These are phyloP conservation scores for Lophochroa leadbeateri DNA, from an alignment of 2,113 vertebrate genomes.

Conservation along the genomic window DNA sequence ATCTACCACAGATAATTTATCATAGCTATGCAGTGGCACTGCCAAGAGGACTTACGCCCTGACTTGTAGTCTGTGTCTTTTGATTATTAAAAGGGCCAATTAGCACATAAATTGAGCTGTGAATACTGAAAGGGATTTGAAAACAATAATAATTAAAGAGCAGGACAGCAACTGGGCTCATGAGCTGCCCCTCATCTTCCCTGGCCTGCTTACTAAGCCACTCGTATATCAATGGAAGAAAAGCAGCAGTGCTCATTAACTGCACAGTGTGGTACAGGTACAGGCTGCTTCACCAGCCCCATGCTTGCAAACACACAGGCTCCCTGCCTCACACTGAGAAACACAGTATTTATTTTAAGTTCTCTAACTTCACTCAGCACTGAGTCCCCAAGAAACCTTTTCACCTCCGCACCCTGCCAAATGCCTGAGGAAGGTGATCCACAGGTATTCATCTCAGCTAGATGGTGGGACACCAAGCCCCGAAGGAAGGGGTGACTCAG, in stretches of 20 bases:
- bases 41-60: not conserved
- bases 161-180: not conserved
- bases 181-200: not conserved
- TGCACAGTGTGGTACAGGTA: not conserved
- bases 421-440: not conserved
- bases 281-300: not conserved
- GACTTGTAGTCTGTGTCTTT: not conserved
- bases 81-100: slow-evolving; percentile 49
- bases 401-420: not conserved
- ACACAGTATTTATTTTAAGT: not conserved
- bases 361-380: not conserved
- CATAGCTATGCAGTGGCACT: not conserved
- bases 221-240: not conserved
- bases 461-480: not conserved
- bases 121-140: slow-evolving; percentile 56
- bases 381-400: not conserved
- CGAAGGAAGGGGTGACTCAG: not conserved
- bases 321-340: not conserved
- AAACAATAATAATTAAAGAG: slow-evolving; percentile 54
- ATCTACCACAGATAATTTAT: slow-evolving; percentile 14
- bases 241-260: not conserved
- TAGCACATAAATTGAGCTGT: slow-evolving; percentile 59
- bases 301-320: not conserved
- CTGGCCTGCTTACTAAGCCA: not conserved
- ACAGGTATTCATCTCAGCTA: not conserved